Percentiles rank a stretch among this genome's conserved stretches.
phyloP scores from a whole-genome alignment of 2,113 vertebrate species.

The Campylomormyrus tamandua region DNA sequence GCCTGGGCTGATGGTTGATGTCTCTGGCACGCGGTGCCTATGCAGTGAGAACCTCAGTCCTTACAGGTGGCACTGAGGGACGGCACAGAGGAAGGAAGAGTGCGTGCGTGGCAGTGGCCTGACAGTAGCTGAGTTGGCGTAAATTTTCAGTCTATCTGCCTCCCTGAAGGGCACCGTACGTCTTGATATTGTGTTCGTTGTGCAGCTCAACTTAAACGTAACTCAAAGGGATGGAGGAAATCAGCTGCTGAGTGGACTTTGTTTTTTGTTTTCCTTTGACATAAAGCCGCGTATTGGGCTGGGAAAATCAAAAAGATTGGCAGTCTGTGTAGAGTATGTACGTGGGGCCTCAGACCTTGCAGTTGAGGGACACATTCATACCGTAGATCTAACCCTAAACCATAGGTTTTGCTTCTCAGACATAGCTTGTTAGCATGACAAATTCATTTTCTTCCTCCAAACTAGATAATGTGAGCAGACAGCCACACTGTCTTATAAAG shows the following conservation, averaged over 20 bases:
- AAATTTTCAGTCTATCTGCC: neutral
- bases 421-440: neutral
- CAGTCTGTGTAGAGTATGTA: neutral
- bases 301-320: neutral
- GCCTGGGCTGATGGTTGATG: neutral
- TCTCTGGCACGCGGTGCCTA: neutral
- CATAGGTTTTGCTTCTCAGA: neutral
- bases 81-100: neutral
- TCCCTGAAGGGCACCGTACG: neutral
- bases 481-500: neutral
- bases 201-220: neutral
- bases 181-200: neutral
- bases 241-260: neutral
- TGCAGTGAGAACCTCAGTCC: neutral
- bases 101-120: neutral
- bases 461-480: neutral
- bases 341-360: neutral
- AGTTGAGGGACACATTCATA: neutral
- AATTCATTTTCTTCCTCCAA: neutral
- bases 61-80: neutral
- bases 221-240: neutral
- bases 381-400: neutral
- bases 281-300: neutral
- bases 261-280: neutral
- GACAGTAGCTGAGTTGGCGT: neutral